phyloP scores from a whole-genome alignment of 2,113 vertebrate species.

The Pygoscelis antarcticus region DNA sequence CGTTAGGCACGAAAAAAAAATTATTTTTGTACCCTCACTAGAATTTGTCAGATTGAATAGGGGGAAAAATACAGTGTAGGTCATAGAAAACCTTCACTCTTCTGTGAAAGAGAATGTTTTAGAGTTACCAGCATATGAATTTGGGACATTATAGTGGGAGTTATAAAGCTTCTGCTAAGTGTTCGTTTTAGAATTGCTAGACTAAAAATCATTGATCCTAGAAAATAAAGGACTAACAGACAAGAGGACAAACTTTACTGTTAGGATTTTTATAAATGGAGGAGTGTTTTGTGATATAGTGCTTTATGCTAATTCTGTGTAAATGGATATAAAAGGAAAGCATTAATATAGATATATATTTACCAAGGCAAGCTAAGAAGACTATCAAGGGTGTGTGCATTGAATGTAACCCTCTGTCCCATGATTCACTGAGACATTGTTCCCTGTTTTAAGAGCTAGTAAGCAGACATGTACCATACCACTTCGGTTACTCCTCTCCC shows the following conservation, averaged over 20 bases:
- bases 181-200: not conserved
- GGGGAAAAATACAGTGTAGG: not conserved
- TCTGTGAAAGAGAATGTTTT: not conserved
- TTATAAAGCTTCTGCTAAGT: not conserved
- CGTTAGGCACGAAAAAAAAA: not conserved
- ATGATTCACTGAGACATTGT: not conserved
- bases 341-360: not conserved
- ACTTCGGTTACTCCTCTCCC: not conserved
- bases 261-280: not conserved
- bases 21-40: not conserved
- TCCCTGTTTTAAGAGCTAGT: not conserved
- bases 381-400: not conserved
- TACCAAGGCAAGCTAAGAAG: not conserved
- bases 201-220: not conserved
- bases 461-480: not conserved
- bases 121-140: not conserved
- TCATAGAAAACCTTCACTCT: not conserved
- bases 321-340: not conserved
- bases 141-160: accelerated
- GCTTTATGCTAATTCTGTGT: not conserved
- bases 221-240: not conserved
- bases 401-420: not conserved
- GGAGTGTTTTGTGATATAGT: not conserved
- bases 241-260: not conserved
- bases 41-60: not conserved